A percentile compares a stretch with the other conserved stretches of the same genome.
These are phyloP conservation scores for Oikopleura albicans DNA, from an alignment of 23 tunicate genomes.

Conservation along the genomic window DNA sequence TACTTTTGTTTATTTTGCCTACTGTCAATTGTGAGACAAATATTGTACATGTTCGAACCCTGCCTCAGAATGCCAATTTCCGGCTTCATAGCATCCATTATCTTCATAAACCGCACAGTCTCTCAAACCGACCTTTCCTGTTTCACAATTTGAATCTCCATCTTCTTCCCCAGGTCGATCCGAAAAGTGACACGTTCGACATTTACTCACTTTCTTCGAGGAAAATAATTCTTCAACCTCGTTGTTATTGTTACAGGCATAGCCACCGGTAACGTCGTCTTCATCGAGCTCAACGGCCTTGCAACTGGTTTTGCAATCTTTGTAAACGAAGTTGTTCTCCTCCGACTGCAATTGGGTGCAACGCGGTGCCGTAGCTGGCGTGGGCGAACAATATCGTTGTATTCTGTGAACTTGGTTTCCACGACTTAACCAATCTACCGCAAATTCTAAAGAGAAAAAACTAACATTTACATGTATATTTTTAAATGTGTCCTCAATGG, in stretches of 20 bases:
- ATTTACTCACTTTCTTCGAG: not conserved
- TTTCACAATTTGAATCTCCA: too few species aligned
- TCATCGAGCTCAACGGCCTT: too few species aligned
- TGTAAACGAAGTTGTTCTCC: too few species aligned
- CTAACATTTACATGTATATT: too few species aligned
- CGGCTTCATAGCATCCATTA: not conserved
- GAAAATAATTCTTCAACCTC: not conserved
- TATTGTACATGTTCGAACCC: too few species aligned
- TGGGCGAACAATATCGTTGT: too few species aligned
- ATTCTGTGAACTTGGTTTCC: not conserved
- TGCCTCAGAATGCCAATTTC: not conserved
- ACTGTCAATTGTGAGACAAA: too few species aligned
- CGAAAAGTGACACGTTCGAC: not conserved
- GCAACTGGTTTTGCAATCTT: not conserved
- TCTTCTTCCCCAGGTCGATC: not conserved
- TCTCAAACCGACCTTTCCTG: not conserved
- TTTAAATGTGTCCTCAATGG: too few species aligned
- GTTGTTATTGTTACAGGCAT: not conserved
- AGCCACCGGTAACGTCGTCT: not conserved
- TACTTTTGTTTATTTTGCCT: too few species aligned
- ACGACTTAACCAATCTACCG: not conserved
- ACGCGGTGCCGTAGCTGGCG: too few species aligned
- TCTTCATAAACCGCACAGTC: not conserved
- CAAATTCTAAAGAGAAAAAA: too few species aligned
- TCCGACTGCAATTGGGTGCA: too few species aligned